Conservation (phyloP, 2,113 vertebrate species). For the Pipra filicauda region DNA sequence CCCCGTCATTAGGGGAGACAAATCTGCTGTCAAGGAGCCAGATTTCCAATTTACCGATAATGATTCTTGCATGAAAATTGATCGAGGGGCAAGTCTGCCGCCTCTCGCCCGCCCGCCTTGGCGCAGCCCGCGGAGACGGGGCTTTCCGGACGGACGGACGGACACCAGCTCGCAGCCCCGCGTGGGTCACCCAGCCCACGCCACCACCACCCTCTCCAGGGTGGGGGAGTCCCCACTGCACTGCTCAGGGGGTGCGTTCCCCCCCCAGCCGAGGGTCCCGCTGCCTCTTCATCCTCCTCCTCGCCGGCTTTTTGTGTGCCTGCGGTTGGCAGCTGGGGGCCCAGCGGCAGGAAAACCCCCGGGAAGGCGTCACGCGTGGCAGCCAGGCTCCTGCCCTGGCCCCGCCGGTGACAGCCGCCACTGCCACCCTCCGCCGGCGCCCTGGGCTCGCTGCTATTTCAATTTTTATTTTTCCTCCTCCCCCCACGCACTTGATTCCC, state of each 20-base stretch:
- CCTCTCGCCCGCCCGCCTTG: constrained; percentile 41
- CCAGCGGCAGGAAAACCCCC: constrained; percentile 67
- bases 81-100: constrained; percentile 71
- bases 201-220: background rate
- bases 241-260: background rate
- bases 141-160: background rate
- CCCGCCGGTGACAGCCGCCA: constrained; percentile 62
- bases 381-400: constrained; percentile 34
- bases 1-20: constrained; percentile 87
- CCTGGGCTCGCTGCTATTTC: constrained; percentile 21
- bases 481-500: background rate
- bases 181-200: background rate
- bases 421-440: constrained; percentile 36
- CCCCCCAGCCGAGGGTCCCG: background rate
- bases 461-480: constrained; percentile 36
- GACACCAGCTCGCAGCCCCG: background rate
- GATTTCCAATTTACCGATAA: constrained; percentile 87
- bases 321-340: constrained; percentile 70
- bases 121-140: constrained; percentile 68
- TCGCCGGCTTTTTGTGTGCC: constrained; percentile 40
- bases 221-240: background rate
- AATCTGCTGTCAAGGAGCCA: constrained; percentile 90
- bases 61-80: constrained; percentile 89
- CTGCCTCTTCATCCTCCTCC: background rate
- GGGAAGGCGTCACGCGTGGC: constrained; percentile 58